These are phyloP conservation scores for Linnaemya vulpina DNA, from an alignment of 2,888 invertebrate genomes.

Conservation along the genomic window DNA sequence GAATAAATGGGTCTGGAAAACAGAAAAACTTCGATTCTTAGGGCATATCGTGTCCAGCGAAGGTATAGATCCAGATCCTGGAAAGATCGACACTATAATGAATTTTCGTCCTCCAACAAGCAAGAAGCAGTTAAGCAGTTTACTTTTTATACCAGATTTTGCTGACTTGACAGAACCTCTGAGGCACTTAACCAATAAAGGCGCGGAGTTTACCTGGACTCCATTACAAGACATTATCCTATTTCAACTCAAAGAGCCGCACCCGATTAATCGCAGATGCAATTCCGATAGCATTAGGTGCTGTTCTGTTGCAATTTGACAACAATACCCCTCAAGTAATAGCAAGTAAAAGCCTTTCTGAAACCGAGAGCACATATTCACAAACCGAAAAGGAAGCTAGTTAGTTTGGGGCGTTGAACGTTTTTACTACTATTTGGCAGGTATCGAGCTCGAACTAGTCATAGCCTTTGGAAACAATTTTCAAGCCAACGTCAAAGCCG, in stretches of 20 bases:
- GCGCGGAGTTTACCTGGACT: background rate
- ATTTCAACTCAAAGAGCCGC: background rate
- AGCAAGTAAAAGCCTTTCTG: conserved; percentile 4
- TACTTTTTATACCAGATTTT: background rate
- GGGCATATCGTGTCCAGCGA: too few species aligned
- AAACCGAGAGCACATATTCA: background rate
- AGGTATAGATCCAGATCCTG: too few species aligned
- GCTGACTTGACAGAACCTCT: background rate
- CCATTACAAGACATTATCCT: background rate
- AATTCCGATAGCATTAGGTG: background rate
- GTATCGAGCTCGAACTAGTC: background rate
- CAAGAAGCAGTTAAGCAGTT: background rate
- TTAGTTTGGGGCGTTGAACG: background rate
- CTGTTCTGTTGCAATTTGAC: background rate
- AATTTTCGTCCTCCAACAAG: too few species aligned
- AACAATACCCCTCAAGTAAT: background rate
- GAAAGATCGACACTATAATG: too few species aligned
- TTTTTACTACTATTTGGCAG: background rate
- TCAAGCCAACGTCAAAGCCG: too few species aligned
- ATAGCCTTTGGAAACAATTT: background rate
- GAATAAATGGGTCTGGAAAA: too few species aligned
- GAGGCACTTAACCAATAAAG: background rate
- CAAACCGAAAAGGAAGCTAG: background rate
- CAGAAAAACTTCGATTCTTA: too few species aligned
- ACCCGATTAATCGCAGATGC: background rate